Percentiles rank a stretch among this genome's conserved stretches.
These are phyloP conservation scores for Phrynocephalus versicolor DNA, from an alignment of 2,113 vertebrate genomes.

Conservation along the genomic window DNA sequence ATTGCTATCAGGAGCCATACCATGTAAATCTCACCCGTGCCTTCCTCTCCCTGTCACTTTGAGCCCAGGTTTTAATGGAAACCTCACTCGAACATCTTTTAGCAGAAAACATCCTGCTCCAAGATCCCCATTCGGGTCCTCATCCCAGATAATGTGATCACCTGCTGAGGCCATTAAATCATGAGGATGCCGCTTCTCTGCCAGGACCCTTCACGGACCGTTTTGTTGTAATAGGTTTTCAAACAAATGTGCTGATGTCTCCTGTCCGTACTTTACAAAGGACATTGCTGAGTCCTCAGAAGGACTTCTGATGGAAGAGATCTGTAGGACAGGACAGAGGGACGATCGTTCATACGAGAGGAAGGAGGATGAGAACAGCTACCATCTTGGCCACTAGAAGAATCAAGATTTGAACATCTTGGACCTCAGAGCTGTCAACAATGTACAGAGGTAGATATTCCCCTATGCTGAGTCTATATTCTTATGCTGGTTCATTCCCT, in stretches of 20 bases:
- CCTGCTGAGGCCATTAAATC: neutral
- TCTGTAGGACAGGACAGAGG: neutral
- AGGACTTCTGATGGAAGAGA: neutral
- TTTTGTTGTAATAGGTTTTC: neutral
- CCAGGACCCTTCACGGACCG: neutral
- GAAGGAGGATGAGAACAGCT: neutral
- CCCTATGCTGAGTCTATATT: neutral
- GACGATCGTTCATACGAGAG: neutral
- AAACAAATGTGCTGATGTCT: constrained; percentile 11
- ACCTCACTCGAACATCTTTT: too few relatives aligned
- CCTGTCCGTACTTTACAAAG: neutral
- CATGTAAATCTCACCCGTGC: neutral
- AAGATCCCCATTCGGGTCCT: neutral
- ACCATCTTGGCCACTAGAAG: neutral
- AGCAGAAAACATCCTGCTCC: neutral
- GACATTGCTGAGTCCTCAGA: neutral
- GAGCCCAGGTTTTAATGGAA: neutral
- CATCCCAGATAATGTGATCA: neutral
- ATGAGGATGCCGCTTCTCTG: neutral
- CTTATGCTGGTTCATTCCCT: neutral
- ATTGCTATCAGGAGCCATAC: too few relatives aligned
- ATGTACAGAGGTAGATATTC: neutral
- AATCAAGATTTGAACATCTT: neutral
- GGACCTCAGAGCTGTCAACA: neutral
- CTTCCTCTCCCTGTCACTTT: neutral